Percentiles rank a stretch among this genome's conserved stretches.
Evolutionary conservation across 2,888 invertebrate species (phyloP).

Genomic region (Mellilla xanthometata): DNA sequence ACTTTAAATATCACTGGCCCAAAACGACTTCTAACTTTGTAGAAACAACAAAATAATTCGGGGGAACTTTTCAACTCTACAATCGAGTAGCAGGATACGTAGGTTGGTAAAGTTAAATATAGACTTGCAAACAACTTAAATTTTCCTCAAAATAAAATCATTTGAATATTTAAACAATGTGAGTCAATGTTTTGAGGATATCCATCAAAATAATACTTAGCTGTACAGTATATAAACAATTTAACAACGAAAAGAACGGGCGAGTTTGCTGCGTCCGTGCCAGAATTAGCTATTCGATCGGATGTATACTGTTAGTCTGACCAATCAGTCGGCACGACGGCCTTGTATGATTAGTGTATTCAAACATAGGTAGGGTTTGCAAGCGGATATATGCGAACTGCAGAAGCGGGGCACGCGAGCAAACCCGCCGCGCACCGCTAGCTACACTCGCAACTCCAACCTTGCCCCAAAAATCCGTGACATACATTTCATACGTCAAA

Average conservation of each 20-base stretch:
- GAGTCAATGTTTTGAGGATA: no score
- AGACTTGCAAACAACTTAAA: no score
- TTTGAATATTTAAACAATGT: no score
- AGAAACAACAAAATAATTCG: not conserved
- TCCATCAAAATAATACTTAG: no score
- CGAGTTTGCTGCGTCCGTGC: conserved; percentile 35
- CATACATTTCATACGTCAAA: conserved; percentile 74
- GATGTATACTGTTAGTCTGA: conserved; percentile 62
- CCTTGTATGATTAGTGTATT: conserved; percentile 73
- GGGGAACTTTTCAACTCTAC: not conserved
- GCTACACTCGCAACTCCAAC: conserved; percentile 59
- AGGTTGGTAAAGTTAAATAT: not conserved
- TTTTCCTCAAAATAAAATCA: no score
- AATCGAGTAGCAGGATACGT: not conserved
- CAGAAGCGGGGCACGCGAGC: conserved; percentile 60
- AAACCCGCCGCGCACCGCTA: conserved; percentile 24
- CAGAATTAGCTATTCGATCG: conserved; percentile 54
- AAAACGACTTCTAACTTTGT: conserved; percentile 7
- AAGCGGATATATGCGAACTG: conserved; percentile 75
- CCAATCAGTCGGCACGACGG: conserved; percentile 67
- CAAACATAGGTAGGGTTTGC: conserved; percentile 51
- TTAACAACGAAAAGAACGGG: conserved; percentile 35
- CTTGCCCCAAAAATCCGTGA: conserved; percentile 78
- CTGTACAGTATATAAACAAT: not conserved
- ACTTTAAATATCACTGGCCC: conserved; percentile 10